A percentile compares a stretch with the other conserved stretches of the same genome.
These are phyloP conservation scores for Drosophila ironensis DNA, from an alignment of 1,140 invertebrate species.

Conservation along the genomic window DNA sequence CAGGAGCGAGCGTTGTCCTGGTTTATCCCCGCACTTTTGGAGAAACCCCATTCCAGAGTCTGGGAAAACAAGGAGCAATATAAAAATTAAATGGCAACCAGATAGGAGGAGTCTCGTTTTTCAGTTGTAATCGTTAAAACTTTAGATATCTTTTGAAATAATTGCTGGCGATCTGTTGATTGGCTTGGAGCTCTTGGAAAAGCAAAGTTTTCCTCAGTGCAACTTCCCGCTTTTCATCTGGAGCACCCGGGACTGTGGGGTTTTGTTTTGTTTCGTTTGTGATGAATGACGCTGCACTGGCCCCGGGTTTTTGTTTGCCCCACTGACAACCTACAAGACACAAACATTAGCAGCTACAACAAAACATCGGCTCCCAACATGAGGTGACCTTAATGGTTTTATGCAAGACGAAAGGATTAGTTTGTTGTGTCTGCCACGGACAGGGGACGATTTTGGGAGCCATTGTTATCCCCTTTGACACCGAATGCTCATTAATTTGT, in stretches of 20 bases:
- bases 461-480: conserved; percentile 52
- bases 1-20: conserved; percentile 62
- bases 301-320: conserved; percentile 60
- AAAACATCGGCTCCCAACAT: conserved; percentile 28
- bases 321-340: conserved; percentile 73
- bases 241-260: no score
- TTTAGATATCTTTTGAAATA: no score
- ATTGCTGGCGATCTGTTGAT: no score
- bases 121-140: no score
- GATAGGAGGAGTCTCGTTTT: no score
- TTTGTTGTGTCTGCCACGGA: conserved; percentile 59
- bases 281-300: conserved; percentile 76
- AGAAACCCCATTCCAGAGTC: conserved; percentile 1
- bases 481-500: conserved; percentile 60
- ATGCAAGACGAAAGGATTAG: conserved; percentile 58
- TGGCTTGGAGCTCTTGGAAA: no score
- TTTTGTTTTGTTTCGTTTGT: conserved; percentile 58
- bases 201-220: conserved; percentile 19
- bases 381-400: conserved; percentile 75
- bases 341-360: conserved; percentile 54
- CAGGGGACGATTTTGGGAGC: conserved; percentile 10
- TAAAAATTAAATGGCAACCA: no score
- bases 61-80: no score
- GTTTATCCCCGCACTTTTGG: conserved; percentile 47
- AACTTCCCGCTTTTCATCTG: conserved; percentile 22